Conservation (phyloP, 2,888 invertebrate species). For the Agrypnus murinus region DNA sequence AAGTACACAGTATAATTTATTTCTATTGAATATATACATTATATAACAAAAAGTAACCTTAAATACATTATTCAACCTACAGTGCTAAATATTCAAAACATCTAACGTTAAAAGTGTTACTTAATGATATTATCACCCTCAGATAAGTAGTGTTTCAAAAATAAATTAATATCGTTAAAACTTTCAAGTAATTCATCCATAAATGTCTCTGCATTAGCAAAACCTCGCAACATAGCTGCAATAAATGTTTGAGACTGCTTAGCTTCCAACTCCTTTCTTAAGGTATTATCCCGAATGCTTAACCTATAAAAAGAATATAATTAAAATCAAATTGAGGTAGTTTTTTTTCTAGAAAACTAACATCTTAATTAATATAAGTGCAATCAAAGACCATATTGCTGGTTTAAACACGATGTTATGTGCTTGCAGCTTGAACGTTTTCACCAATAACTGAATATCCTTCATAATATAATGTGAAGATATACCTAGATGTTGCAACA, state of each 20-base stretch:
- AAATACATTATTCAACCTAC: too few species aligned
- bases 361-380: slow-evolving; percentile 81
- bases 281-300: slow-evolving; percentile 43
- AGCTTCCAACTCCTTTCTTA: slow-evolving; percentile 41
- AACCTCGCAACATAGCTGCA: slow-evolving; percentile 38
- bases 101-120: too few species aligned
- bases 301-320: slow-evolving; percentile 46
- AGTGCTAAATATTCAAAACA: too few species aligned
- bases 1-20: too few species aligned
- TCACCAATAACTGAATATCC: slow-evolving; percentile 75
- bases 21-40: too few species aligned
- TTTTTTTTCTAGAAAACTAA: slow-evolving; percentile 68
- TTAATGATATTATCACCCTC: not conserved
- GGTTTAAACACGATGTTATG: slow-evolving; percentile 84
- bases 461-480: slow-evolving; percentile 52
- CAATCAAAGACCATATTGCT: slow-evolving; percentile 81
- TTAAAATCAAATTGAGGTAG: not conserved
- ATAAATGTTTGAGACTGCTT: slow-evolving; percentile 35
- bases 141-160: slow-evolving; percentile 46
- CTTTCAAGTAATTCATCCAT: slow-evolving; percentile 42
- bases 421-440: slow-evolving; percentile 80
- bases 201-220: slow-evolving; percentile 42
- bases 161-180: slow-evolving; percentile 47
- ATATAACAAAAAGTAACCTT: too few species aligned
- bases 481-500: slow-evolving; percentile 57